phyloP scores from a whole-genome alignment of 2,888 invertebrate species.

The Drosophila multiciliata region DNA sequence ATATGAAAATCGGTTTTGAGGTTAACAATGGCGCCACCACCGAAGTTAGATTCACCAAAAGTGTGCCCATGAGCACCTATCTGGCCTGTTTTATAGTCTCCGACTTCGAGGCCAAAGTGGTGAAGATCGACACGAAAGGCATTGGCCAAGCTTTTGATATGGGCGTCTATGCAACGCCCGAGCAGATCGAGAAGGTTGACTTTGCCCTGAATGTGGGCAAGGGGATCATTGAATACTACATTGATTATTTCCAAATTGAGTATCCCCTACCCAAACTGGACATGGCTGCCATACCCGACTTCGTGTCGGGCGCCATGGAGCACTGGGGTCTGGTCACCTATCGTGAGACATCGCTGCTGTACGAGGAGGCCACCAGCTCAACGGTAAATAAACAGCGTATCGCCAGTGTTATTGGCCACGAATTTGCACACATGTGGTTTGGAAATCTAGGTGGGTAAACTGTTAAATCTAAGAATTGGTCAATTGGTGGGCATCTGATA shows the following conservation, averaged over 20 bases:
- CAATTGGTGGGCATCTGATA: constrained; percentile 1
- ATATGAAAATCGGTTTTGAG: constrained; percentile 89
- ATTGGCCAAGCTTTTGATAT: constrained; percentile 88
- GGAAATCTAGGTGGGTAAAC: constrained; percentile 90
- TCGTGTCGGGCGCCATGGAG: constrained; percentile 95
- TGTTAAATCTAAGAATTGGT: constrained; percentile 5
- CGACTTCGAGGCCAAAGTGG: constrained; percentile 89
- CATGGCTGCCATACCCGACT: constrained; percentile 85
- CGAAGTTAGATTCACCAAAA: constrained; percentile 90
- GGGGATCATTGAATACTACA: constrained; percentile 91
- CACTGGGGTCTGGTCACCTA: constrained; percentile 98
- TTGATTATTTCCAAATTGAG: constrained; percentile 92
- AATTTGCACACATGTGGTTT: constrained; percentile 98
- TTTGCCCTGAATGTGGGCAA: constrained; percentile 92
- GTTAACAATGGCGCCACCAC: constrained; percentile 85
- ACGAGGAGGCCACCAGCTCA: constrained; percentile 90
- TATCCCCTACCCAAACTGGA: constrained; percentile 96
- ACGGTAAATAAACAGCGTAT: constrained; percentile 91
- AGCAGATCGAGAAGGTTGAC: constrained; percentile 90
- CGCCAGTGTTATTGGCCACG: constrained; percentile 94
- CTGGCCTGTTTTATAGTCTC: constrained; percentile 96
- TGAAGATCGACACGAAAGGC: constrained; percentile 86
- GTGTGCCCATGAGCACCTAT: constrained; percentile 98
- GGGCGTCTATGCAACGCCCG: constrained; percentile 91
- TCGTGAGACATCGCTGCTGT: constrained; percentile 93